A percentile compares a stretch with the other conserved stretches of the same genome.
phyloP scores from a whole-genome alignment of 1,140 invertebrate species.

The Brachionus calyciflorus region DNA sequence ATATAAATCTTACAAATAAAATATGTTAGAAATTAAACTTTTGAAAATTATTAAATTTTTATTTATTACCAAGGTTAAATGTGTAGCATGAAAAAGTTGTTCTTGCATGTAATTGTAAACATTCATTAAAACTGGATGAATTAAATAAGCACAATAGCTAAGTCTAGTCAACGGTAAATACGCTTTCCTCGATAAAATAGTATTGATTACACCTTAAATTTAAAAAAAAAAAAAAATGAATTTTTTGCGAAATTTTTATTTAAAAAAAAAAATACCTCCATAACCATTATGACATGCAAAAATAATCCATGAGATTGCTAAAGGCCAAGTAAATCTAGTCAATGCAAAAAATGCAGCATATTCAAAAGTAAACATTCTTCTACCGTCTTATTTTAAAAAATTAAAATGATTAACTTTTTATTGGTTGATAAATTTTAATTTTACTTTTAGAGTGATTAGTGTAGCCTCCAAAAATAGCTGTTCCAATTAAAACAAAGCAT shows the following conservation, averaged over 20 bases:
- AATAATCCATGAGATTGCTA: conserved; percentile 27
- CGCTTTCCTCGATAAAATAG: conserved; percentile 73
- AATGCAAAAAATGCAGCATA: conserved; percentile 43
- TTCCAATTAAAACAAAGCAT: not conserved
- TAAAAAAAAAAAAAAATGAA: not conserved
- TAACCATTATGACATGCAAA: conserved; percentile 45
- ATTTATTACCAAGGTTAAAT: not conserved
- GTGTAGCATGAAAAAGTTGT: conserved; percentile 5
- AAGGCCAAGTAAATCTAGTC: conserved; percentile 22
- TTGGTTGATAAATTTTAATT: not conserved
- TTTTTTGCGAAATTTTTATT: not conserved
- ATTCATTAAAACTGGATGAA: conserved; percentile 64
- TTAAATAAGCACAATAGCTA: conserved; percentile 83
- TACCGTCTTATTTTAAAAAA: not conserved
- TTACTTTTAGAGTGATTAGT: conserved; percentile 12
- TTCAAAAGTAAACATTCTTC: conserved; percentile 4
- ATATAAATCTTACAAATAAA: conserved; percentile 37
- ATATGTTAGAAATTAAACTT: not conserved
- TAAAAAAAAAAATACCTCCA: conserved; percentile 57
- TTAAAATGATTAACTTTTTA: not conserved
- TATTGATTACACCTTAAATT: conserved; percentile 65
- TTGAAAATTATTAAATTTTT: not conserved
- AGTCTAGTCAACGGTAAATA: conserved; percentile 79
- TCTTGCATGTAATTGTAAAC: conserved; percentile 15
- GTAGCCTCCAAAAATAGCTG: conserved; percentile 29